Base-by-base conservation (phyloP, 2,113 vertebrate genomes). In the Corythoichthys intestinalis region DNA sequence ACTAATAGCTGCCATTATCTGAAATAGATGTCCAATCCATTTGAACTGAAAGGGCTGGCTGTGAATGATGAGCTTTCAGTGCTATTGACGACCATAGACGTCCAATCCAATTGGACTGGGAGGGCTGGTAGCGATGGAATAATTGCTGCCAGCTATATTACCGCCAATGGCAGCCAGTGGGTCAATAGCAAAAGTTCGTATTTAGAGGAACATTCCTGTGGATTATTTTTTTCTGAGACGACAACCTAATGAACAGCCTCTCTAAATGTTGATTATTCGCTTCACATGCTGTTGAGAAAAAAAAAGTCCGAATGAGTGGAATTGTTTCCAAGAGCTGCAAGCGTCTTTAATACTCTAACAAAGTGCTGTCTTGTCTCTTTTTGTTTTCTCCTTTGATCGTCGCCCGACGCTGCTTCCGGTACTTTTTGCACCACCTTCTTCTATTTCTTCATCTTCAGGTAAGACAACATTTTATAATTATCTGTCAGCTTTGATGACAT, bases 391-490 rank as follows among this genome's bases (percentile, higher is more conserved):
- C 58, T 62, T 65, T 62, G 69, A 63, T 47, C 61, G 10, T 14
- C 34, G 65, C 41, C 11, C 34, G 8, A 52, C 63, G 3, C n/a
- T 38, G 74, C 38, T 47, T 83, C 63, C 37, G 71, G 70, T 64
- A 48, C 37, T 41, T 49, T 63, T 59, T 2, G 0, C 2, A 14
- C 15, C 66, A 61, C 59, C 61, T 39, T 58, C 17, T 67, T 53
- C 59, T 76, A 37, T 64, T 35, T 56, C 68, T 20, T 53, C 74
- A 17, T 82, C 75, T 59, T 68, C 87, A 90, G 87, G 89, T 90
- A 88, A 88, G 82, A 84, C 60, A 46, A 67, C 13, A 14, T 58
- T 63, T 73, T 77, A 3, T 35, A 41, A 12, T 47, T 11, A 56
- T 13, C 44, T 67, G 61, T 72, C 70, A 71, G 20, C 38, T 70